Percentiles rank a stretch among this genome's conserved stretches.
Conservation (phyloP, 2,113 vertebrate genomes). For the Cynocephalus volans region DNA sequence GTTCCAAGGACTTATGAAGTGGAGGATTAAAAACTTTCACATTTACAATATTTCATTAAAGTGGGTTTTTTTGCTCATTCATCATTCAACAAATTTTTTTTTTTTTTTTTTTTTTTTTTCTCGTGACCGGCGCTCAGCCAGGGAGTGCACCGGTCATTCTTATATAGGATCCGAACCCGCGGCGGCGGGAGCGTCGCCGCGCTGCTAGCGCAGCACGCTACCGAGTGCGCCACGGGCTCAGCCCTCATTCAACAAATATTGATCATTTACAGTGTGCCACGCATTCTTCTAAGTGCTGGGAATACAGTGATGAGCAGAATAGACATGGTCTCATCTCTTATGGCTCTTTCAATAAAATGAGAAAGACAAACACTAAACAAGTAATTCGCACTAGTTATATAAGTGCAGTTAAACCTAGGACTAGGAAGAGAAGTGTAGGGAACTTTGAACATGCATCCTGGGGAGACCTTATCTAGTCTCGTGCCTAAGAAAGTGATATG, state of each 20-base stretch:
- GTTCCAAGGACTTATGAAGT: neutral
- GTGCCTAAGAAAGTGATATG: neutral
- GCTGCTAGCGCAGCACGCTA: no score
- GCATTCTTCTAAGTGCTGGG: neutral
- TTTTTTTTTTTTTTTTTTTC: no score
- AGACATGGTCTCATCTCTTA: neutral
- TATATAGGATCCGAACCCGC: no score
- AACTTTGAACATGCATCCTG: neutral
- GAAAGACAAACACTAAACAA: neutral
- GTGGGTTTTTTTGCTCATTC: neutral
- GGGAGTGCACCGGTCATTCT: no score
- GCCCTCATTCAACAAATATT: neutral
- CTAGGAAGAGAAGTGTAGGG: neutral
- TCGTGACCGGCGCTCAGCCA: no score
- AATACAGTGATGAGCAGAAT: neutral
- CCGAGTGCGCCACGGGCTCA: no score
- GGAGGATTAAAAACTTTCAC: conserved; percentile 13
- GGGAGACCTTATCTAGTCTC: neutral
- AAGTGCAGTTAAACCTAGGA: neutral
- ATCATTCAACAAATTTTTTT: neutral
- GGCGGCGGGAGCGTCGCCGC: no score
- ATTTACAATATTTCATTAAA: neutral
- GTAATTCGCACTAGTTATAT: neutral
- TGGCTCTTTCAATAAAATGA: neutral
- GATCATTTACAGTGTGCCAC: neutral